phyloP scores from a whole-genome alignment of 2,113 vertebrate genomes.

The Reinhardtius hippoglossoides region DNA sequence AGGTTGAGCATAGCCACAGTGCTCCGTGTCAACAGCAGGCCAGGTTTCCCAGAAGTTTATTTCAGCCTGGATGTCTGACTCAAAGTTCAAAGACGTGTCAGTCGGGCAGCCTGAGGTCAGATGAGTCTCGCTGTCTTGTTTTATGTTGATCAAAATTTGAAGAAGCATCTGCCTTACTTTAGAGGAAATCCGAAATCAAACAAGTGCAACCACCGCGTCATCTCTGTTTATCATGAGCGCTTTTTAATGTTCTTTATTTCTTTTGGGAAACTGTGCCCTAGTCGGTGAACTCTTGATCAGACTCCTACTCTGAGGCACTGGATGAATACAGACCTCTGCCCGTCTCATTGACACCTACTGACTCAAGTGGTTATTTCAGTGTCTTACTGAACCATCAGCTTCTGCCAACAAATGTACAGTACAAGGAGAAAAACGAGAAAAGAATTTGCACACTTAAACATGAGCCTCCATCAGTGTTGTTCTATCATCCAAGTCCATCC shows the following conservation, averaged over 20 bases:
- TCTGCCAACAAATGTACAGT: constrained; percentile 77
- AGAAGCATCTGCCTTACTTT: constrained; percentile 26
- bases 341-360: constrained; percentile 41
- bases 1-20: constrained; percentile 13
- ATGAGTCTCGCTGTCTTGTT: background rate
- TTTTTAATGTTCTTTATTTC: constrained; percentile 26
- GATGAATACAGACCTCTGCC: constrained; percentile 38
- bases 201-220: constrained; percentile 17
- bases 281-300: constrained; percentile 33
- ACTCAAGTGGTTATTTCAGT: constrained; percentile 41
- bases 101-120: background rate
- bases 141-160: background rate
- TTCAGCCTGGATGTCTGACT: constrained; percentile 34
- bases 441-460: constrained; percentile 68
- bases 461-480: constrained; percentile 39
- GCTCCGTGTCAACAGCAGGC: constrained; percentile 32
- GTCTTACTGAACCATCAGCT: constrained; percentile 65
- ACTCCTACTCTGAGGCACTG: constrained; percentile 61
- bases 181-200: constrained; percentile 28
- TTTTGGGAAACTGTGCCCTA: constrained; percentile 66
- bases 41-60: constrained; percentile 59
- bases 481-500: constrained; percentile 86
- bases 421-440: constrained; percentile 31
- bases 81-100: constrained; percentile 1
- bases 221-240: constrained; percentile 21